A percentile compares a stretch with the other conserved stretches of the same genome.
Evolutionary conservation across 1,140 invertebrate species (phyloP).

Genomic region (Meloidogyne chitwoodi): DNA sequence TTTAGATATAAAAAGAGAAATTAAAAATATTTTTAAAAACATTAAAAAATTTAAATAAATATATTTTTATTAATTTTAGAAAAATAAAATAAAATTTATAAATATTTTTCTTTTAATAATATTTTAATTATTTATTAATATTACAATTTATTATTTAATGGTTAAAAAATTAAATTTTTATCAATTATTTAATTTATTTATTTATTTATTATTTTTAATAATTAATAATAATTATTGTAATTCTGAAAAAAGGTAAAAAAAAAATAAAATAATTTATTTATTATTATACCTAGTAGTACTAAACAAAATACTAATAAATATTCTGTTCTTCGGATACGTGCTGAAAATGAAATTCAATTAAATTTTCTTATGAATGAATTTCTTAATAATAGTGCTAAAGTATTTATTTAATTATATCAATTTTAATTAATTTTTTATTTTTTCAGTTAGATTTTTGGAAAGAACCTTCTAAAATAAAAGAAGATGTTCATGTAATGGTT

Average conservation of each 20-base stretch:
- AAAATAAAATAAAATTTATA: no score
- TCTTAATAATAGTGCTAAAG: conserved; percentile 19
- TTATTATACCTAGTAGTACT: not conserved
- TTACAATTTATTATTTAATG: no score
- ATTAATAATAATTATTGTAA: not conserved
- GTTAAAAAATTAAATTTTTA: no score
- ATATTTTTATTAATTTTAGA: no score
- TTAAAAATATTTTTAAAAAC: no score
- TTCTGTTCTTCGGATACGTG: conserved; percentile 36
- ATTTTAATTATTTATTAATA: no score
- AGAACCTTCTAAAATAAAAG: conserved; percentile 41
- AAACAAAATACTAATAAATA: conserved; percentile 7
- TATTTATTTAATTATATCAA: not conserved
- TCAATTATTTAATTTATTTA: no score
- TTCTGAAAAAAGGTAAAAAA: not conserved
- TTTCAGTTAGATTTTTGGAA: conserved; percentile 48
- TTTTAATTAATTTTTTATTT: not conserved
- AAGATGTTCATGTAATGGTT: conserved; percentile 44
- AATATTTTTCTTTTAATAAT: no score
- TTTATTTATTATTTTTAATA: not conserved
- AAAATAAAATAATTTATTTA: not conserved
- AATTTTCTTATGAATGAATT: conserved; percentile 32
- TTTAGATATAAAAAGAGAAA: no score
- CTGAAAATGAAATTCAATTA: conserved; percentile 30
- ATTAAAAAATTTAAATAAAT: no score